These are phyloP conservation scores for Melanocharis versteri DNA, from an alignment of 2,113 vertebrate species.

Conservation along the genomic window DNA sequence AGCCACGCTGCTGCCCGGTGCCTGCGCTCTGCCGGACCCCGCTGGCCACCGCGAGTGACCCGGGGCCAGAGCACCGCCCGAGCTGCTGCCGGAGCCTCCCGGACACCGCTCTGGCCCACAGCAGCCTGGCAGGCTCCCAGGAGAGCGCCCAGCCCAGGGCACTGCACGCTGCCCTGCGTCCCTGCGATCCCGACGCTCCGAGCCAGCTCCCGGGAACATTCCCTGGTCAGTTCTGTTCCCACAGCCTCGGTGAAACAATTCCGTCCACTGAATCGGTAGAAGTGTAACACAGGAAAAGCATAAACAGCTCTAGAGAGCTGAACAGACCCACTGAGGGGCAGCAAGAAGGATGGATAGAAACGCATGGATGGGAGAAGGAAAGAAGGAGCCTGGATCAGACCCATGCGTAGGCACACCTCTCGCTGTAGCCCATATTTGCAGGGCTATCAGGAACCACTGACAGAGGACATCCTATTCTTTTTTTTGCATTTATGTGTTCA, in stretches of 20 bases:
- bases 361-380: neutral
- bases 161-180: neutral
- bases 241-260: neutral
- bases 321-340: neutral
- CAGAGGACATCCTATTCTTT: neutral
- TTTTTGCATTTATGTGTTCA: neutral
- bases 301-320: neutral
- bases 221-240: neutral
- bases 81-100: neutral
- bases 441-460: neutral
- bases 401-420: neutral
- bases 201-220: neutral
- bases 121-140: neutral
- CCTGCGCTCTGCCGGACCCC: neutral
- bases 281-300: neutral
- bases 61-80: neutral
- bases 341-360: neutral
- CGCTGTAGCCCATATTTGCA: neutral
- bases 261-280: neutral
- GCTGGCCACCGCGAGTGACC: neutral
- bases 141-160: neutral
- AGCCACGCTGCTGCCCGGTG: neutral
- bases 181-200: neutral
- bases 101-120: neutral
- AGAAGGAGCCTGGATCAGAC: neutral